A percentile compares a stretch with the other conserved stretches of the same genome.
These are phyloP conservation scores for Datnioides undecimradiatus DNA, from an alignment of 2,113 vertebrate genomes.

Conservation along the genomic window DNA sequence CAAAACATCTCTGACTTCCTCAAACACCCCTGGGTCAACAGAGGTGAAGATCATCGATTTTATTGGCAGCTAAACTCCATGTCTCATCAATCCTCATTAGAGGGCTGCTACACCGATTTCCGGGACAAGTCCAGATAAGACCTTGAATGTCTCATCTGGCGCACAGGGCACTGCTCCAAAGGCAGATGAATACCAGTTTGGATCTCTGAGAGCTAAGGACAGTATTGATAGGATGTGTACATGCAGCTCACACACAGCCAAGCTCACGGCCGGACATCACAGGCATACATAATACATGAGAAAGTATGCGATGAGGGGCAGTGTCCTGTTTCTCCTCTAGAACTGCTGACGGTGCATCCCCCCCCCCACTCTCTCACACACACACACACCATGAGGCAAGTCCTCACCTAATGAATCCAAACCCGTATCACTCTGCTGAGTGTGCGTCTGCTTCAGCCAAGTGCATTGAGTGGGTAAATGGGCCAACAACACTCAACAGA, in stretches of 20 bases:
- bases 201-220: neutral
- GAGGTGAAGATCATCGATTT: slow-evolving; percentile 38
- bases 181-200: neutral
- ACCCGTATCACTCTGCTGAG: slow-evolving; percentile 52
- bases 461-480: slow-evolving; percentile 31
- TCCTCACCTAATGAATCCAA: slow-evolving; percentile 51
- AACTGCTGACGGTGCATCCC: slow-evolving; percentile 74
- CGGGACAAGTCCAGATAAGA: slow-evolving; percentile 35
- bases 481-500: neutral
- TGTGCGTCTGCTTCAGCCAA: slow-evolving; percentile 58
- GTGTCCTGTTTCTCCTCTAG: slow-evolving; percentile 76
- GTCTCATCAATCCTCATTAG: slow-evolving; percentile 50
- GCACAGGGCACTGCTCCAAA: neutral
- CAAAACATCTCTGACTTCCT: slow-evolving; percentile 15
- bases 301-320: slow-evolving; percentile 60
- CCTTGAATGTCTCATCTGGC: slow-evolving; percentile 11
- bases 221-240: neutral
- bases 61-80: slow-evolving; percentile 13
- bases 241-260: slow-evolving; percentile 24
- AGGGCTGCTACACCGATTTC: slow-evolving; percentile 2
- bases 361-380: slow-evolving; percentile 19
- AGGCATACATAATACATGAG: slow-evolving; percentile 77
- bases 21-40: slow-evolving; percentile 19
- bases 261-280: slow-evolving; percentile 40
- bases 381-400: slow-evolving; percentile 17